phyloP scores from a whole-genome alignment of 2,113 vertebrate genomes.

The Hippocampus guttulatus region DNA sequence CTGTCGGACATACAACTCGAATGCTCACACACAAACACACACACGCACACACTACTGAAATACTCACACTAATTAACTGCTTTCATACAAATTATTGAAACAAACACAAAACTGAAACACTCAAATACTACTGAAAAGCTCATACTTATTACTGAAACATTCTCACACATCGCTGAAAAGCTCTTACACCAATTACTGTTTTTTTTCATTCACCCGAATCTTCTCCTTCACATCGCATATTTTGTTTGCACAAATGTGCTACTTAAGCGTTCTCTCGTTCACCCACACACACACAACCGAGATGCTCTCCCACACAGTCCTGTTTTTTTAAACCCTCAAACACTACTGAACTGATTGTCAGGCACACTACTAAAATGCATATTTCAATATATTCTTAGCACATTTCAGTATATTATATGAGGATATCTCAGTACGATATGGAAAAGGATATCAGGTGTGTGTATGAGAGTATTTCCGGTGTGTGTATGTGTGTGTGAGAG shows the following conservation, averaged over 20 bases:
- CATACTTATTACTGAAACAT: neutral
- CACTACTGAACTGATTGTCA: neutral
- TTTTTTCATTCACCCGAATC: too few species aligned
- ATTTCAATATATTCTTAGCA: neutral
- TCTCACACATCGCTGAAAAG: neutral
- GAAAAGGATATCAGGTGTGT: neutral
- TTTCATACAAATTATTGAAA: neutral
- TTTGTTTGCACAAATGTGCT: too few species aligned
- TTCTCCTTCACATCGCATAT: too few species aligned
- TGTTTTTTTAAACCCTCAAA: neutral
- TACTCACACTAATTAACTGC: neutral
- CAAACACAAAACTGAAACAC: neutral
- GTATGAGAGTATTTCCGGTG: neutral
- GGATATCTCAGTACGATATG: too few species aligned
- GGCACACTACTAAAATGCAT: neutral
- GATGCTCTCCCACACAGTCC: neutral
- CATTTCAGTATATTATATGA: neutral
- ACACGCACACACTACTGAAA: too few species aligned
- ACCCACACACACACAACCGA: neutral
- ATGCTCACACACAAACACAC: too few species aligned
- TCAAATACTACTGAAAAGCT: neutral
- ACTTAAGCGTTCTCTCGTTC: too few species aligned
- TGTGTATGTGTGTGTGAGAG: neutral
- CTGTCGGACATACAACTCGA: too few species aligned
- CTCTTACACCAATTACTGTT: too few species aligned